These are phyloP conservation scores for Rosalia funebris DNA, from an alignment of 2,888 invertebrate genomes.

Conservation along the genomic window DNA sequence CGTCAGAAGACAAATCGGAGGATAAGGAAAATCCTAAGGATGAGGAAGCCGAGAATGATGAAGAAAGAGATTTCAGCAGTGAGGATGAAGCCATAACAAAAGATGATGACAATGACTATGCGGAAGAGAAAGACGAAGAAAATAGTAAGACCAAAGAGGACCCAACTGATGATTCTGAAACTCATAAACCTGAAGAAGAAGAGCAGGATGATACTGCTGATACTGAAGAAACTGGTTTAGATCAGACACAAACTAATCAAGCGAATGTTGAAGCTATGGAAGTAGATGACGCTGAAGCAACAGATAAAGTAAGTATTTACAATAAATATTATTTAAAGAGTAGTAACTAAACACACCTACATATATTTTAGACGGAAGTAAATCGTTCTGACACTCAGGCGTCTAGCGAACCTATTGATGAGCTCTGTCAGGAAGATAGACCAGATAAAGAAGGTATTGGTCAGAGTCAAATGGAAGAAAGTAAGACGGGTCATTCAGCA, in stretches of 20 bases:
- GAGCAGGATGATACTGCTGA: conserved; percentile 61
- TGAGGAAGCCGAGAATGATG: conserved; percentile 52
- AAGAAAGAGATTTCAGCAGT: conserved; percentile 57
- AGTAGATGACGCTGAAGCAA: conserved; percentile 61
- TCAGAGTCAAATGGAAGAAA: conserved; percentile 79
- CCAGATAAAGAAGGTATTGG: conserved; percentile 76
- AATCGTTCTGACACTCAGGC: conserved; percentile 54
- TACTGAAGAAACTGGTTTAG: conserved; percentile 54
- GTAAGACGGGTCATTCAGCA: conserved; percentile 74
- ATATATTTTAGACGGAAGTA: conserved; percentile 65
- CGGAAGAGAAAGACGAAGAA: conserved; percentile 55
- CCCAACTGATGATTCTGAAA: conserved; percentile 32
- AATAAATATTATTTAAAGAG: no score
- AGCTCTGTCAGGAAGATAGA: conserved; percentile 69
- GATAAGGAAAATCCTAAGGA: conserved; percentile 56
- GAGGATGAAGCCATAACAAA: conserved; percentile 56
- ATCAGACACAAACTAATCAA: conserved; percentile 59
- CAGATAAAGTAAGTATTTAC: conserved; percentile 65
- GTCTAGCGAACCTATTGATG: conserved; percentile 63
- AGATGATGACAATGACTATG: conserved; percentile 63
- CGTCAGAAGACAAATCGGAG: conserved; percentile 58
- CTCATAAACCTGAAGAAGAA: conserved; percentile 42
- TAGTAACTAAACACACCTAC: no score
- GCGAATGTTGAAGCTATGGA: conserved; percentile 64
- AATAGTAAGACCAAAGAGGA: conserved; percentile 54